Conservation (phyloP, 2,888 invertebrate genomes). For the Diaprepes abbreviatus region DNA sequence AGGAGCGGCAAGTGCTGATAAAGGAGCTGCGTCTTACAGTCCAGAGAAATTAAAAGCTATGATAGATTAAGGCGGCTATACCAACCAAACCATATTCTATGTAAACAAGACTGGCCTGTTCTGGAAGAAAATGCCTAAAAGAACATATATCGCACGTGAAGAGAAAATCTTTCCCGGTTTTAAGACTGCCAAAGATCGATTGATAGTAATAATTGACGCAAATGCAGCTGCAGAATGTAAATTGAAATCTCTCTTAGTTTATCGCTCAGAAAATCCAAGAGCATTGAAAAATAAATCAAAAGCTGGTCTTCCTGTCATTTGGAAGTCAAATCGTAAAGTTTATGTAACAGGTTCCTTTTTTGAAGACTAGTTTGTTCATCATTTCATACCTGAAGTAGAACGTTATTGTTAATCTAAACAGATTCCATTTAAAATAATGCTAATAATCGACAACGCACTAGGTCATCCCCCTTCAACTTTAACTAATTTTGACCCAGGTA, state of each 20-base stretch:
- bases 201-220: too few relatives aligned
- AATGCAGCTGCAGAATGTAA: too few relatives aligned
- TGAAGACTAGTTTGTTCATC: slow-evolving; percentile 7
- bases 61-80: not conserved
- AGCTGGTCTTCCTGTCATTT: slow-evolving; percentile 8
- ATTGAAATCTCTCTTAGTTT: too few relatives aligned
- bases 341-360: slow-evolving; percentile 8
- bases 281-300: slow-evolving; percentile 6
- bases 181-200: too few relatives aligned
- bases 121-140: not conserved
- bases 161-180: too few relatives aligned
- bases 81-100: not conserved
- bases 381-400: slow-evolving; percentile 4
- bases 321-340: slow-evolving; percentile 14
- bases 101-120: not conserved
- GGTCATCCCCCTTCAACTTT: slow-evolving; percentile 7
- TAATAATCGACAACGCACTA: slow-evolving; percentile 16
- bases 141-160: not conserved
- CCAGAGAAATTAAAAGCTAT: not conserved
- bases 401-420: not conserved
- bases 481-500: not conserved
- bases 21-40: not conserved
- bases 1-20: too few relatives aligned
- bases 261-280: too few relatives aligned
- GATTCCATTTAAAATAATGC: slow-evolving; percentile 1